Percentiles rank a stretch among this genome's conserved stretches.
Conservation (phyloP, 2,888 invertebrate genomes). For the Nineta flava region DNA sequence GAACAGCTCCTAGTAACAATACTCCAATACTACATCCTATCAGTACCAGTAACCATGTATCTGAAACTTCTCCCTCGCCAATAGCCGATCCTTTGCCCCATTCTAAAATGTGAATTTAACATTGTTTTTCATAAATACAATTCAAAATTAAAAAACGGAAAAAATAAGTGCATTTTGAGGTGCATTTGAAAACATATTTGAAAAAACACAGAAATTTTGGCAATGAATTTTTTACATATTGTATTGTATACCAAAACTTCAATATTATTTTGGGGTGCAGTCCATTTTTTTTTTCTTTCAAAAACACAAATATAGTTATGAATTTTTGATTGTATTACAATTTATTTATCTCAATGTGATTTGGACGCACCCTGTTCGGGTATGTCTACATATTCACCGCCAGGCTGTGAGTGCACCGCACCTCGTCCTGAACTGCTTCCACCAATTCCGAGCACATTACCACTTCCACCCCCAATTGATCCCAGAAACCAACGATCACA, state of each 20-base stretch:
- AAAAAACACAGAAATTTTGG: background rate
- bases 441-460: constrained; percentile 7
- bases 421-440: constrained; percentile 21
- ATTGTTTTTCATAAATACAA: background rate
- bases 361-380: constrained; percentile 47
- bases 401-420: constrained; percentile 28
- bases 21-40: constrained; percentile 69
- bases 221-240: background rate
- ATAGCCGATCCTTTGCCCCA: constrained; percentile 44
- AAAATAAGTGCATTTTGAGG: no score
- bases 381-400: constrained; percentile 57
- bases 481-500: constrained; percentile 37
- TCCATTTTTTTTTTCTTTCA: no score
- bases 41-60: constrained; percentile 68
- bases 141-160: background rate
- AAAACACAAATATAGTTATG: background rate
- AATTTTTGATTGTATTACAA: background rate
- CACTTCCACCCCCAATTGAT: constrained; percentile 2
- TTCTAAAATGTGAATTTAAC: background rate
- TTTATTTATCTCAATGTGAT: background rate
- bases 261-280: no score
- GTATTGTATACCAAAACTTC: background rate
- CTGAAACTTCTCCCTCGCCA: constrained; percentile 46
- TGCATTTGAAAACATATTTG: no score
- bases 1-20: constrained; percentile 57